A percentile compares a stretch with the other conserved stretches of the same genome.
Conservation (phyloP, 2,888 invertebrate genomes). For the Acanthosoma haemorrhoidale region DNA sequence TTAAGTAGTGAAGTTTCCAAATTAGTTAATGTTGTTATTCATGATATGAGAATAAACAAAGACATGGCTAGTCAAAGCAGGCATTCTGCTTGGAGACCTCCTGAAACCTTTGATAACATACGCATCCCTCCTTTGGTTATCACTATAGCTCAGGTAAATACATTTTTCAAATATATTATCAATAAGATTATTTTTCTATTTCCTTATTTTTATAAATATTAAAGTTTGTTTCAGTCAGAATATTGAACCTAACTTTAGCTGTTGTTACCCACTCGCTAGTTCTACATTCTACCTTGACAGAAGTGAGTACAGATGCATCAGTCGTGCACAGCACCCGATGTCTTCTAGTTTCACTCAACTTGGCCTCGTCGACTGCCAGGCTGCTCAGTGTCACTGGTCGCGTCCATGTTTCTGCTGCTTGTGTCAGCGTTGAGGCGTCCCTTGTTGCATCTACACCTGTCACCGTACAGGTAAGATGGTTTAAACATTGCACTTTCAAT, state of each 20-base stretch:
- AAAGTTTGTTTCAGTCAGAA: constrained; percentile 80
- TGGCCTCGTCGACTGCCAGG: constrained; percentile 58
- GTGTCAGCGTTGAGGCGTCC: constrained; percentile 66
- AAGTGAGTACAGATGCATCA: constrained; percentile 62
- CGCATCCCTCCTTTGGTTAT: constrained; percentile 74
- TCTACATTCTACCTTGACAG: constrained; percentile 64
- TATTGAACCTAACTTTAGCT: constrained; percentile 65
- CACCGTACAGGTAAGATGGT: constrained; percentile 77
- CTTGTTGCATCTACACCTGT: constrained; percentile 75
- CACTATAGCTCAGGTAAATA: constrained; percentile 71
- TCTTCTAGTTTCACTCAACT: constrained; percentile 65
- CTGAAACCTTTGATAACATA: constrained; percentile 46
- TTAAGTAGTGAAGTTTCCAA: constrained; percentile 84
- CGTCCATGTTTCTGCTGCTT: constrained; percentile 28
- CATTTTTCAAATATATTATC: background rate
- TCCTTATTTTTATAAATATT: constrained; percentile 35
- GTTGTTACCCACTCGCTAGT: constrained; percentile 60
- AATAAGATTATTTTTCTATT: constrained; percentile 16
- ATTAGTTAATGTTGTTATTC: constrained; percentile 72
- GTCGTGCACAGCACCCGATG: constrained; percentile 63
- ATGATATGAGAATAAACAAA: constrained; percentile 74
- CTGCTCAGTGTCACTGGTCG: constrained; percentile 58
- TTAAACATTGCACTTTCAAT: too few species aligned
- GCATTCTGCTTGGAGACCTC: constrained; percentile 38
- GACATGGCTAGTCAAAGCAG: constrained; percentile 50